These are phyloP conservation scores for Aleiodes leptofemur DNA, from an alignment of 2,888 invertebrate species.

Conservation along the genomic window DNA sequence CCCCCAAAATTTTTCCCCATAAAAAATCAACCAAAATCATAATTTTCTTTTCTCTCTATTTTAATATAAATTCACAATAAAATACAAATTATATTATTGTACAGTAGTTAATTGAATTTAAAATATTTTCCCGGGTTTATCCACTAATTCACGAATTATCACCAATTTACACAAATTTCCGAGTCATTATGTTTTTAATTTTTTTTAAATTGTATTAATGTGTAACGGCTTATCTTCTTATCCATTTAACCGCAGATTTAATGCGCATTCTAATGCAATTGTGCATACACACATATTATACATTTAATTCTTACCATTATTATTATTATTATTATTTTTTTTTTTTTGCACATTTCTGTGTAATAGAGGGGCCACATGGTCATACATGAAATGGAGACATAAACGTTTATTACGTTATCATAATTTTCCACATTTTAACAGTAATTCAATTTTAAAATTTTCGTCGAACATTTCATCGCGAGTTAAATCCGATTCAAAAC, in stretches of 20 bases:
- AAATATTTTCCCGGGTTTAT: too few species aligned
- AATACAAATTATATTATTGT: too few species aligned
- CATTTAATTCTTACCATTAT: neutral
- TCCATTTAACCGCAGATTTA: slow-evolving; percentile 2
- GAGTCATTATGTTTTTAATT: neutral
- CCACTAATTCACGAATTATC: neutral
- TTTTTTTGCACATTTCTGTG: neutral
- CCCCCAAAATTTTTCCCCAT: too few species aligned
- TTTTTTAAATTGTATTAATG: neutral
- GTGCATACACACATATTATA: neutral
- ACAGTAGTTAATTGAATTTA: too few species aligned
- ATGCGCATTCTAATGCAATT: neutral
- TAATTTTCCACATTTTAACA: slow-evolving; percentile 29
- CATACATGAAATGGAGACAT: slow-evolving; percentile 19
- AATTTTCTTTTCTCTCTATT: too few species aligned
- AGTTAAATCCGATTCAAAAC: slow-evolving; percentile 34
- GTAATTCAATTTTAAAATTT: slow-evolving; percentile 35
- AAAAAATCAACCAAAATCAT: too few species aligned
- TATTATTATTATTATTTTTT: neutral
- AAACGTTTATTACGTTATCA: slow-evolving; percentile 36
- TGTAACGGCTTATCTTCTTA: slow-evolving; percentile 6
- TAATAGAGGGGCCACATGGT: neutral
- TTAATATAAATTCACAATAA: too few species aligned
- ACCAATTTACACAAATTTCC: neutral
- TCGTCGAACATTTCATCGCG: slow-evolving; percentile 34